These are phyloP conservation scores for Yponomeuta cagnagella DNA, from an alignment of 2,888 invertebrate genomes.

Conservation along the genomic window DNA sequence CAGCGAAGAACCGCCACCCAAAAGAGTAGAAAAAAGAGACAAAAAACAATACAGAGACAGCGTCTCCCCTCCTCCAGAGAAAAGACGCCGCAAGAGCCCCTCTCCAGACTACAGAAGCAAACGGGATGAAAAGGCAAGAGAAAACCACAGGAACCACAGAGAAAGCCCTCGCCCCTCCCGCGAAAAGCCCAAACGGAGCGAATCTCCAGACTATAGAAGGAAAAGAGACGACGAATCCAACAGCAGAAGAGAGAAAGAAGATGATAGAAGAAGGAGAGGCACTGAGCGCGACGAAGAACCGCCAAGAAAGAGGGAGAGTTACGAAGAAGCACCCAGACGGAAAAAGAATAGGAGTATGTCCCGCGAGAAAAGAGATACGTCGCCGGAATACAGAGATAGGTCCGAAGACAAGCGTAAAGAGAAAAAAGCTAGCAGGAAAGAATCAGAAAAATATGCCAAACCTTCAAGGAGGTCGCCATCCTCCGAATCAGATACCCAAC, in stretches of 20 bases:
- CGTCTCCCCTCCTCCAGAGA: conserved; percentile 52
- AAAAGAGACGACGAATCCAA: conserved; percentile 32
- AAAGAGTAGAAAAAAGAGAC: conserved; percentile 39
- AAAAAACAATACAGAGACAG: conserved; percentile 40
- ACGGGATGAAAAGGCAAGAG: conserved; percentile 33
- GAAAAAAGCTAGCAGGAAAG: conserved; percentile 36
- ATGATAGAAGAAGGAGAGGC: conserved; percentile 30
- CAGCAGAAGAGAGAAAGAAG: conserved; percentile 29
- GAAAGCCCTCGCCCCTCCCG: conserved; percentile 30
- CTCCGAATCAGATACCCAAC: conserved; percentile 50
- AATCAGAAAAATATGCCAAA: conserved; percentile 43
- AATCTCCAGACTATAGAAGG: conserved; percentile 37
- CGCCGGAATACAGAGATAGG: conserved; percentile 41
- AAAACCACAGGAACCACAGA: conserved; percentile 30
- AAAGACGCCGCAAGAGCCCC: conserved; percentile 47
- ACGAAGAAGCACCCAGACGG: conserved; percentile 9
- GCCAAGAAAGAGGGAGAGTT: conserved; percentile 30
- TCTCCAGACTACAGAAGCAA: conserved; percentile 39
- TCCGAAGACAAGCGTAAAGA: conserved; percentile 39
- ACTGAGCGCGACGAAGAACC: conserved; percentile 24
- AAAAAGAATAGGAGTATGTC: conserved; percentile 27
- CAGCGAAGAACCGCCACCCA: conserved; percentile 29
- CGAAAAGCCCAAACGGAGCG: conserved; percentile 36
- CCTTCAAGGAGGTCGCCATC: conserved; percentile 35
- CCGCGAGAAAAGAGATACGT: conserved; percentile 41